Evolutionary conservation across 2,888 invertebrate genomes (phyloP).

Genomic region (Cephus sareptanus): DNA sequence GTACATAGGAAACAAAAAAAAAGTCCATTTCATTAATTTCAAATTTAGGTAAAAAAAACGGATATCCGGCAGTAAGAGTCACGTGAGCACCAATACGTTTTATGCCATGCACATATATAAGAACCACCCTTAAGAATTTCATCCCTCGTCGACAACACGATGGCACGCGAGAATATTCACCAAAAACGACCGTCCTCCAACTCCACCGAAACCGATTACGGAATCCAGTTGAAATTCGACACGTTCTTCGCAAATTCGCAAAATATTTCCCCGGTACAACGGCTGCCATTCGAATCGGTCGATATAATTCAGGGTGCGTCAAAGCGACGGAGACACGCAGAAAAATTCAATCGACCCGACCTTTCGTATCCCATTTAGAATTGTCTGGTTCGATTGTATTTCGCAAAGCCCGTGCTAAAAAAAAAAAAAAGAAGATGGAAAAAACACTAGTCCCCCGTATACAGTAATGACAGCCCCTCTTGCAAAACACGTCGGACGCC

Average conservation of each 20-base stretch:
- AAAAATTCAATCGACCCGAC: constrained; percentile 16
- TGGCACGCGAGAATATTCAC: background rate
- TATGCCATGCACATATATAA: no score
- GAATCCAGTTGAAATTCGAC: background rate
- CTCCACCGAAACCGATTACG: background rate
- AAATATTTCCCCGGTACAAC: background rate
- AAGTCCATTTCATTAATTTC: no score
- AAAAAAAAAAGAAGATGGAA: no score
- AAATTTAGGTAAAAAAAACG: no score
- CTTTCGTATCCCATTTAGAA: background rate
- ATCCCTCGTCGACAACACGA: background rate
- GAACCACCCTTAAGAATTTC: background rate
- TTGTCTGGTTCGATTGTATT: background rate
- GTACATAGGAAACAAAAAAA: no score
- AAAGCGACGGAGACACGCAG: background rate
- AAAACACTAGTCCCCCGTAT: background rate
- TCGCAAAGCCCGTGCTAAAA: background rate
- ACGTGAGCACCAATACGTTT: no score
- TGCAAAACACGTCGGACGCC: no score
- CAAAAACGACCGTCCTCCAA: background rate
- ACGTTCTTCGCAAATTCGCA: background rate
- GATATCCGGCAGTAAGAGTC: no score
- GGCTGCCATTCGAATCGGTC: background rate
- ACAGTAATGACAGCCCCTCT: background rate
- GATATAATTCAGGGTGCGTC: background rate